Base-by-base conservation (phyloP, 2,888 invertebrate species). In the Dascillus cervinus region DNA sequence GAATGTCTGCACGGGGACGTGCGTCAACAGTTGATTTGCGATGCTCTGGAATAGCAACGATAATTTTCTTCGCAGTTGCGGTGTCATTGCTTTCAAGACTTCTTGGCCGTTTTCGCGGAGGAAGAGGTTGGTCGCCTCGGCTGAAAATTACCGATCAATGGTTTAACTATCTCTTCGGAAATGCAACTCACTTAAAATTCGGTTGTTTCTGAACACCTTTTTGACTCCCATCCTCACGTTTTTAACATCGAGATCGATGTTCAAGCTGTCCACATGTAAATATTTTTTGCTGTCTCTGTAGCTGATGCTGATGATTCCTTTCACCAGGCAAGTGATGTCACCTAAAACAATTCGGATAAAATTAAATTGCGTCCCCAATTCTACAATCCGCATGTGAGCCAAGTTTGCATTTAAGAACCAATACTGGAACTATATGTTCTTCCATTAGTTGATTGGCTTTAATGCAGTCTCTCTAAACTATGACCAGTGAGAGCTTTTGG, bases 91-190 rank as follows among this genome's bases (percentile, higher is more conserved):
- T 51, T 77, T 75, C 34, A 81, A 60, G 1, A 82, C 79, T 58
- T 81, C 73, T 36, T 74, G 72, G 0, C 79, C 79, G 51, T 81
- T 80, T 51, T 81, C 79, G 27, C 75, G 67, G 15, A 82, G 67
- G 53, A 82, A 82, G 26, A 81, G 64, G 55, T 82, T 82, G 4
- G 77, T 81, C 8, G 81, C 81, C 59, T 81, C 78, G 43, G 76
- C 81, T 82, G 53, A 19, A 68, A 43, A 13, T 10, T n/a, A 21
- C n/a, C n/a, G n/a, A n/a, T n/a, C n/a, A n/a, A n/a, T n/a, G n/a
- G n/a, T n/a, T 17, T 6, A 17, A 17, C 17, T 6, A 17, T 6
- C 17, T 4, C 17, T 17, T 17, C 17, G 17, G 17, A 8, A 17
- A 17, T 17, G 8, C 12, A 24, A 70, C 77, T 73, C 58, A 81